Conservation (phyloP, 2,113 vertebrate genomes). For the Etheostoma spectabile region DNA sequence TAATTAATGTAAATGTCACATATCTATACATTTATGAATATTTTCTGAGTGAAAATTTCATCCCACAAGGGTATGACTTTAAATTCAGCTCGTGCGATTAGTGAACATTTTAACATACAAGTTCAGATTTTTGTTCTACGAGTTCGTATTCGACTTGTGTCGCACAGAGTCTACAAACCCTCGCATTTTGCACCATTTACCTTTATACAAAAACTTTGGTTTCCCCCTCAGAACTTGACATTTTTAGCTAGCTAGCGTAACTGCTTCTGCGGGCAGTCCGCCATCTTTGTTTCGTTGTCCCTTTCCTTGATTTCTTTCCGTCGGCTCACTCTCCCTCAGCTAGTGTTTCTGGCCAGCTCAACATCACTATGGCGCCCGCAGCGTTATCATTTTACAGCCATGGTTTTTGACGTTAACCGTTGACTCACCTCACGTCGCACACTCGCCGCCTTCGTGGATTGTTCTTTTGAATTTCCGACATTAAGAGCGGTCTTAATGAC, state of each 20-base stretch:
- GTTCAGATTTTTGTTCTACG: too few species aligned
- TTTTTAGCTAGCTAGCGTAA: too few species aligned
- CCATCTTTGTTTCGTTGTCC: constrained; percentile 38
- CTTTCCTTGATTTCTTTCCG: not conserved
- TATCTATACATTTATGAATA: too few species aligned
- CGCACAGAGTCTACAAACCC: too few species aligned
- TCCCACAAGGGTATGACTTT: too few species aligned
- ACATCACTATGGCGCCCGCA: not conserved
- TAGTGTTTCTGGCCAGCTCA: not conserved
- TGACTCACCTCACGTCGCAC: constrained; percentile 20
- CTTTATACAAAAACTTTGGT: too few species aligned
- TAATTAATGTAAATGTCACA: too few species aligned
- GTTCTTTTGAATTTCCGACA: not conserved
- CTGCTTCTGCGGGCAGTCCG: not conserved
- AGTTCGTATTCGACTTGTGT: too few species aligned
- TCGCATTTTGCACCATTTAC: too few species aligned
- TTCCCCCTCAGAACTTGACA: not conserved
- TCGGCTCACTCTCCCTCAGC: not conserved
- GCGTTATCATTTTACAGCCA: not conserved
- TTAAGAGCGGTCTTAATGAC: constrained; percentile 22
- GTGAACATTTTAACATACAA: too few species aligned
- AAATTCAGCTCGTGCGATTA: too few species aligned
- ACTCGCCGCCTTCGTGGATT: rapidly evolving
- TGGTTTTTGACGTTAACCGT: not conserved
- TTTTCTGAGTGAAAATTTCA: too few species aligned